Percentiles rank a stretch among this genome's conserved stretches.
Evolutionary conservation across 2,113 vertebrate genomes (phyloP).

Genomic region (Erythrolamprus reginae): DNA sequence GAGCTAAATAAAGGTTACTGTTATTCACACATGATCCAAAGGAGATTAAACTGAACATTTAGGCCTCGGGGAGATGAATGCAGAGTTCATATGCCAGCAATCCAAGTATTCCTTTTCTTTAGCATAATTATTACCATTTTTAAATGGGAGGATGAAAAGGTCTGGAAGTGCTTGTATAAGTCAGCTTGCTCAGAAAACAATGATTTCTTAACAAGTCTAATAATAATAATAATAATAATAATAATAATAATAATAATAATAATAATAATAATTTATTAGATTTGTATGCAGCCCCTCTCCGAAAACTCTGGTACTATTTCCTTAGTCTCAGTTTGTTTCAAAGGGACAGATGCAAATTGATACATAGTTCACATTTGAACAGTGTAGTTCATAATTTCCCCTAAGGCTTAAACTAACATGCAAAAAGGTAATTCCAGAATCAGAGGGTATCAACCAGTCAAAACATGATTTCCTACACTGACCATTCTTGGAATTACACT

Average conservation of each 20-base stretch:
- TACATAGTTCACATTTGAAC: conserved; percentile 8
- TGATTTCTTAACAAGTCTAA: neutral
- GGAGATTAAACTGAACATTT: neutral
- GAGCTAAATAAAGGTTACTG: neutral
- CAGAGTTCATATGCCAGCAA: neutral
- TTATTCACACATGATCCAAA: neutral
- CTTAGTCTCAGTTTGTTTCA: neutral
- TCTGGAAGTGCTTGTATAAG: too few relatives aligned
- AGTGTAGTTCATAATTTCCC: neutral
- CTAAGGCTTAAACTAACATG: neutral
- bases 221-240: too few relatives aligned
- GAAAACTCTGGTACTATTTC: neutral
- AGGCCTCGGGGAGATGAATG: neutral
- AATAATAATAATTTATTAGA: too few relatives aligned
- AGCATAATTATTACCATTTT: neutral
- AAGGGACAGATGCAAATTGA: conserved; percentile 11
- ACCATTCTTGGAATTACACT: neutral
- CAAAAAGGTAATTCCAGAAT: neutral
- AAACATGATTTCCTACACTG: neutral
- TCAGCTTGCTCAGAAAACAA: neutral
- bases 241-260: too few relatives aligned
- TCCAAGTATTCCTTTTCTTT: neutral
- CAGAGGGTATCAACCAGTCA: neutral
- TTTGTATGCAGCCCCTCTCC: too few relatives aligned
- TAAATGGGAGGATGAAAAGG: neutral